Percentiles rank a stretch among this genome's conserved stretches.
phyloP scores from a whole-genome alignment of 2,888 invertebrate genomes.

The Drosophila monieri region DNA sequence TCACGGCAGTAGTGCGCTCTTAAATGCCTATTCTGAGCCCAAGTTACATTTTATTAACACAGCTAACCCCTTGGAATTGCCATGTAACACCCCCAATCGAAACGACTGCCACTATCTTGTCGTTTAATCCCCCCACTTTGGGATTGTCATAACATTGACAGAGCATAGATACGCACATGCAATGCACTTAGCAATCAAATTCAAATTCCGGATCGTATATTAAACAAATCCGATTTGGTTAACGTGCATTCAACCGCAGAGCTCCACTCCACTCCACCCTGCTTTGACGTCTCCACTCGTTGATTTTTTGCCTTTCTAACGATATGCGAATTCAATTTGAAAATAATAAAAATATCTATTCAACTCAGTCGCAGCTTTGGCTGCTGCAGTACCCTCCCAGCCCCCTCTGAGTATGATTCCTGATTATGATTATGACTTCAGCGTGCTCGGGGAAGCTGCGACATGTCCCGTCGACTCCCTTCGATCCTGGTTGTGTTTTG shows the following conservation, averaged over 20 bases:
- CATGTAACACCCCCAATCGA: background rate
- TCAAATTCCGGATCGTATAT: constrained; percentile 68
- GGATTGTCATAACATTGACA: constrained; percentile 37
- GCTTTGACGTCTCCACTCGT: constrained; percentile 12
- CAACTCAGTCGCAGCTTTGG: constrained; percentile 28
- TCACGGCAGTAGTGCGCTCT: background rate
- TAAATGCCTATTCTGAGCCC: no score
- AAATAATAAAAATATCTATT: constrained; percentile 72
- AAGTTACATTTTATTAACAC: background rate
- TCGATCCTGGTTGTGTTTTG: constrained; percentile 70
- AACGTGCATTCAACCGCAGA: constrained; percentile 43
- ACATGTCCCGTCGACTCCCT: constrained; percentile 11
- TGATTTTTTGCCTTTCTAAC: constrained; percentile 49
- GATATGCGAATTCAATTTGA: constrained; percentile 76
- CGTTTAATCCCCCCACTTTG: constrained; percentile 19
- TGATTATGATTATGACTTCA: constrained; percentile 54
- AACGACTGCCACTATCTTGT: constrained; percentile 2
- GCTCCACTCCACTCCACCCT: background rate
- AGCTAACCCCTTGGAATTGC: background rate
- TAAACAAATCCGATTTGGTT: constrained; percentile 68
- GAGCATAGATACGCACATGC: constrained; percentile 12
- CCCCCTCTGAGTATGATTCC: constrained; percentile 60
- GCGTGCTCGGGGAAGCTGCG: constrained; percentile 9
- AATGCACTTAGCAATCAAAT: constrained; percentile 55
- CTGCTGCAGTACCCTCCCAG: background rate